These are phyloP conservation scores for Cerastis rubricosa DNA, from an alignment of 2,888 invertebrate species.

Conservation along the genomic window DNA sequence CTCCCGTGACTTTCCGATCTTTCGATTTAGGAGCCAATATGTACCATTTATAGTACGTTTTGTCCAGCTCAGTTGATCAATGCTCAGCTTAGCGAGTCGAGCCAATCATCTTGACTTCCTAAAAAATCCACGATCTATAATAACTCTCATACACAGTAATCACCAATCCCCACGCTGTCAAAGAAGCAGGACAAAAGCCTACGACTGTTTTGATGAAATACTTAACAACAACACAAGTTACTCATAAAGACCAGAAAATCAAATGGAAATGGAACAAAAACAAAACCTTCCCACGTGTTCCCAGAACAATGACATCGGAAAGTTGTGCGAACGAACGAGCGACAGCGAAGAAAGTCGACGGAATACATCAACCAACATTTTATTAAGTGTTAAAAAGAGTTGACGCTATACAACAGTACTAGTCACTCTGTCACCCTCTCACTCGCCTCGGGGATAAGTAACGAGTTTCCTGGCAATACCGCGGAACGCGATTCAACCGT, in stretches of 20 bases:
- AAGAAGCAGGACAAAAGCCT: slow-evolving; percentile 25
- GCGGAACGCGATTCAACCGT: slow-evolving; percentile 83
- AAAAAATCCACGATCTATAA: background rate
- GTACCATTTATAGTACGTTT: background rate
- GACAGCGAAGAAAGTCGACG: slow-evolving; percentile 81
- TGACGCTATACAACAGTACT: slow-evolving; percentile 59
- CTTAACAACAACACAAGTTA: slow-evolving; percentile 43
- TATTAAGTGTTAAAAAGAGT: slow-evolving; percentile 66
- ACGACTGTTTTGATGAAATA: slow-evolving; percentile 31
- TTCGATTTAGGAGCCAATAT: background rate
- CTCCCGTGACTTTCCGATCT: background rate
- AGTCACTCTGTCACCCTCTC: slow-evolving; percentile 58
- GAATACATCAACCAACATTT: slow-evolving; percentile 65
- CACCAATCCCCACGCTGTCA: background rate
- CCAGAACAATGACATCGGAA: slow-evolving; percentile 84
- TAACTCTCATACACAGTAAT: background rate
- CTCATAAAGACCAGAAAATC: slow-evolving; percentile 54
- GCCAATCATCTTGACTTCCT: background rate
- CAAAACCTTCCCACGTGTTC: slow-evolving; percentile 77
- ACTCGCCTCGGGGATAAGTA: slow-evolving; percentile 69
- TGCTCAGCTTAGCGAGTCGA: background rate
- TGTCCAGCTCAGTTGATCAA: background rate
- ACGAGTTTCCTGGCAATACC: slow-evolving; percentile 76
- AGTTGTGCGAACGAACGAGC: slow-evolving; percentile 81
- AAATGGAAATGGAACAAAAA: slow-evolving; percentile 73